Conservation (phyloP, 1,140 invertebrate genomes). For the Araneus ventricosus region DNA sequence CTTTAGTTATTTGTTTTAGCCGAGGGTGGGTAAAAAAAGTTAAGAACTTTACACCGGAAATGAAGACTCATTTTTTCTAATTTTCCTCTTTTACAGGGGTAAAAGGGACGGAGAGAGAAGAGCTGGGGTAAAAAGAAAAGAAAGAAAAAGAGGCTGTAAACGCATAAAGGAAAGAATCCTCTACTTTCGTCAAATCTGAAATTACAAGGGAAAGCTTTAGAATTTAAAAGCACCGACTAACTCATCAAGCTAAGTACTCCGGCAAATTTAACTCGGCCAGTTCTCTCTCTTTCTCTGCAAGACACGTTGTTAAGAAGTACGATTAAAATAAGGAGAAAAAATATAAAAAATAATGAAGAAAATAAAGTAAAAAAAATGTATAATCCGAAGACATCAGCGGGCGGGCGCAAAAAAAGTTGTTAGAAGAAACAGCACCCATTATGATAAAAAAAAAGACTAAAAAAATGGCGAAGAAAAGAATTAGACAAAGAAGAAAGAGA, state of each 20-base stretch:
- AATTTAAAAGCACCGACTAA: constrained; percentile 69
- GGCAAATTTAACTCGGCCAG: constrained; percentile 72
- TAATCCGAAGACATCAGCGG: constrained; percentile 58
- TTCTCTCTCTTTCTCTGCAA: background rate
- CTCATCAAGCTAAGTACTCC: constrained; percentile 71
- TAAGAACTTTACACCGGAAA: constrained; percentile 59
- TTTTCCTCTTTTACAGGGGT: background rate
- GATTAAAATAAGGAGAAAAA: constrained; percentile 64
- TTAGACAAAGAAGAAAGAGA: constrained; percentile 58
- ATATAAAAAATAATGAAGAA: constrained; percentile 45
- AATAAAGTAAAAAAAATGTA: constrained; percentile 53
- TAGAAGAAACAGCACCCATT: constrained; percentile 75
- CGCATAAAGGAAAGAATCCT: constrained; percentile 10
- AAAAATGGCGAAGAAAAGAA: constrained; percentile 37
- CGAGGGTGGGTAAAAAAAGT: background rate
- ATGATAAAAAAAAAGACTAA: constrained; percentile 36
- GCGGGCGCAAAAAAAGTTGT: constrained; percentile 61
- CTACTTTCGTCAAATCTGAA: constrained; percentile 69
- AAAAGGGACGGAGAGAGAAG: background rate
- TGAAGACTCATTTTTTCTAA: constrained; percentile 63
- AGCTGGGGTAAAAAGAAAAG: background rate
- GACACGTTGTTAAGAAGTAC: constrained; percentile 69
- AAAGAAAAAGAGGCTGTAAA: constrained; percentile 4
- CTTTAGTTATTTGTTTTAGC: constrained; percentile 61
- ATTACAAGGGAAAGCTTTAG: constrained; percentile 67